These are phyloP conservation scores for Hemibagrus guttatus DNA, from an alignment of 2,797 vertebrate genomes.

Conservation along the genomic window DNA sequence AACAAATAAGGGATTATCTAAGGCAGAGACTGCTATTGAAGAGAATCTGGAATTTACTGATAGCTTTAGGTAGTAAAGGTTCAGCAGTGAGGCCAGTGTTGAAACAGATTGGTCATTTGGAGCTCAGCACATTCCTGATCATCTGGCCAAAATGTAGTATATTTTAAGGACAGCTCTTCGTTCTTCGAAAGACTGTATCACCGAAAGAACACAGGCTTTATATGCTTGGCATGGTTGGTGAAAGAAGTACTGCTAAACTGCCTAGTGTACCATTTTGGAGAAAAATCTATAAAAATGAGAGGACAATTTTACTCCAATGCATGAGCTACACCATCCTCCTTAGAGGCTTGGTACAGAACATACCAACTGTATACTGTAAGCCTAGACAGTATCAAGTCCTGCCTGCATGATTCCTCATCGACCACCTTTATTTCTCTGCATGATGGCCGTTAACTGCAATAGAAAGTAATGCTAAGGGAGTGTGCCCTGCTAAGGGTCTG, in stretches of 20 bases:
- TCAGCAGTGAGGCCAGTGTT: background rate
- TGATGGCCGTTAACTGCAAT: constrained; percentile 60
- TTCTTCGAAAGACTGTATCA: background rate
- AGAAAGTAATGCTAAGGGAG: constrained; percentile 52
- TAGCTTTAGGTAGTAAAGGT: background rate
- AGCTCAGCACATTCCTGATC: no score
- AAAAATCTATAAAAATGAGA: background rate
- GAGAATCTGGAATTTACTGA: background rate
- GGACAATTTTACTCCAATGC: background rate
- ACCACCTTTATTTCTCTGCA: constrained; percentile 54
- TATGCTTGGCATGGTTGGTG: background rate
- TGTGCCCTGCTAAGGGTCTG: constrained; percentile 35
- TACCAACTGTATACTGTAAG: background rate
- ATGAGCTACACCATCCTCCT: background rate
- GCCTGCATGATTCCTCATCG: constrained; percentile 50
- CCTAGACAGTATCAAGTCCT: constrained; percentile 29
- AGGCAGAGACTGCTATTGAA: background rate
- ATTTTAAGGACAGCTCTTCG: background rate
- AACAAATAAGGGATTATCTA: background rate
- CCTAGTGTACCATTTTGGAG: background rate
- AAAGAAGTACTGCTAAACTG: background rate
- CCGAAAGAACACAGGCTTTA: background rate
- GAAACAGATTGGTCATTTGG: background rate
- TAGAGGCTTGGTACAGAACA: background rate
- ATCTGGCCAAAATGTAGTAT: background rate